A percentile compares a stretch with the other conserved stretches of the same genome.
phyloP scores from a whole-genome alignment of 2,797 vertebrate genomes.

The Neostethus bicornis region DNA sequence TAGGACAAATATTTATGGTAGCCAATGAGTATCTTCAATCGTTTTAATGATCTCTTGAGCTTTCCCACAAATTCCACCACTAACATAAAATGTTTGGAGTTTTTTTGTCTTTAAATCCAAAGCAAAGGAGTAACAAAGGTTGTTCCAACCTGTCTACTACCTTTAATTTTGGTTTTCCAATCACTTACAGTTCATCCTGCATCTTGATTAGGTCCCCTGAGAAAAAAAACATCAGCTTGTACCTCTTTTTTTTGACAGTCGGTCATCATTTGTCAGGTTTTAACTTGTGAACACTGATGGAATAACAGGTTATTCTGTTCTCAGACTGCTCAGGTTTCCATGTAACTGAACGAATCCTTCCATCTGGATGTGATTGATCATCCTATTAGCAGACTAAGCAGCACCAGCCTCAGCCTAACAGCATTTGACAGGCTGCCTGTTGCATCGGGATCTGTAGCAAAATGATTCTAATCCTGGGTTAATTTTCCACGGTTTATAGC shows the following conservation, averaged over 20 bases:
- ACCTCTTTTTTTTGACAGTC: background rate
- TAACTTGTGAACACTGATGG: constrained; percentile 1
- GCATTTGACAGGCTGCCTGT: constrained; percentile 30
- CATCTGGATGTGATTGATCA: constrained; percentile 57
- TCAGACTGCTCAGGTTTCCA: constrained; percentile 35
- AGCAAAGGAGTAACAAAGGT: background rate
- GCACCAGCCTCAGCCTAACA: constrained; percentile 23
- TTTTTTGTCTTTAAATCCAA: background rate
- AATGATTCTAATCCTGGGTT: constrained; percentile 45
- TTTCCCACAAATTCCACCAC: background rate
- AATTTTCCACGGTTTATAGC: constrained; percentile 51
- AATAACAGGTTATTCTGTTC: constrained; percentile 24
- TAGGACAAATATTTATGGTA: background rate
- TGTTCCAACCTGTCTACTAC: background rate
- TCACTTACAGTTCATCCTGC: background rate
- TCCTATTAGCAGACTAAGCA: constrained; percentile 33
- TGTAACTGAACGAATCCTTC: constrained; percentile 29
- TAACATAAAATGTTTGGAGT: background rate
- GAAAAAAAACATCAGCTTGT: background rate
- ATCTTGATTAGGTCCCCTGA: background rate
- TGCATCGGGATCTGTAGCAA: constrained; percentile 21
- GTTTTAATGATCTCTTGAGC: background rate
- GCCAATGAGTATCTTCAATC: background rate
- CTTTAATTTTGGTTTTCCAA: background rate
- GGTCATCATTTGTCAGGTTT: background rate